These are phyloP conservation scores for Gymnocheta viridis DNA, from an alignment of 2,888 invertebrate genomes.

Conservation along the genomic window DNA sequence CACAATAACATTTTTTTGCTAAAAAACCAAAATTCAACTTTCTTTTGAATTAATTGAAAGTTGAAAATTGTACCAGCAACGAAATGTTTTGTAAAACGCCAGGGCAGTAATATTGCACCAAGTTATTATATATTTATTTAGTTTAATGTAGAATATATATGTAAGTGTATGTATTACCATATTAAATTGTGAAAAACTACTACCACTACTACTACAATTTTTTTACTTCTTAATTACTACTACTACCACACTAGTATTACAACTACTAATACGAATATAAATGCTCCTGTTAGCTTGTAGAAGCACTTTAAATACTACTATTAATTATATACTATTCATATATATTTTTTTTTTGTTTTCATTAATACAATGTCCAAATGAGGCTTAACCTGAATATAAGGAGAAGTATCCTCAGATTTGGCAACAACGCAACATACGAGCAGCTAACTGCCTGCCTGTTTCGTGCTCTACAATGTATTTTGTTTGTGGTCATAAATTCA, in stretches of 20 bases:
- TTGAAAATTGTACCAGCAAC: constrained; percentile 75
- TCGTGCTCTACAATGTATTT: constrained; percentile 33
- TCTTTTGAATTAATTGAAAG: constrained; percentile 28
- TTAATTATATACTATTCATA: constrained; percentile 25
- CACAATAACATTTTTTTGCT: constrained; percentile 78
- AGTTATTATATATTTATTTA: constrained; percentile 70
- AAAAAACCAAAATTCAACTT: constrained; percentile 41
- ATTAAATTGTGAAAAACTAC: constrained; percentile 55
- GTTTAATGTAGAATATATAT: constrained; percentile 73
- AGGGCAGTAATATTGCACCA: constrained; percentile 81
- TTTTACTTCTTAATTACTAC: constrained; percentile 44
- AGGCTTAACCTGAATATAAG: constrained; percentile 21
- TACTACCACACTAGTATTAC: constrained; percentile 27
- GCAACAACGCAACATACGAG: background rate
- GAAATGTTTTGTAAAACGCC: constrained; percentile 78
- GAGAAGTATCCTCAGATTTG: constrained; percentile 7
- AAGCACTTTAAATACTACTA: constrained; percentile 53
- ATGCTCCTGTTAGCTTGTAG: constrained; percentile 67
- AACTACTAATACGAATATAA: constrained; percentile 51
- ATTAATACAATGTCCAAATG: constrained; percentile 62
- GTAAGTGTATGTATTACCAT: constrained; percentile 70
- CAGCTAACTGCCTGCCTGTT: background rate
- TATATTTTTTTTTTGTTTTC: constrained; percentile 4
- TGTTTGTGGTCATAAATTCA: constrained; percentile 21
- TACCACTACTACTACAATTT: constrained; percentile 66